Evolutionary conservation across 2,888 invertebrate species (phyloP).

Genomic region (Acanthosepion esculentum): DNA sequence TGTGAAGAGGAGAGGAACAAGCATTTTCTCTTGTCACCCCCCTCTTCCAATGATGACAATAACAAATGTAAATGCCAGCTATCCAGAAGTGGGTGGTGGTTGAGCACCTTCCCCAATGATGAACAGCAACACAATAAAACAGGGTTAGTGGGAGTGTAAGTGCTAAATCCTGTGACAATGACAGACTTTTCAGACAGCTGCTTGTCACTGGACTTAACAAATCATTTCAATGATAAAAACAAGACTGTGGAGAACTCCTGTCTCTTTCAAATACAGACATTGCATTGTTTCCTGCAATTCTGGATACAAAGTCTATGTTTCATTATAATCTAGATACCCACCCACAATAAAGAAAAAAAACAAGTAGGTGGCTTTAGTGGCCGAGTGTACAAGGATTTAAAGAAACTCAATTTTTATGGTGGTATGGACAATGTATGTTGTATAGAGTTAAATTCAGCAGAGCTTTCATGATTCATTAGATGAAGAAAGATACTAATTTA

Average conservation of each 20-base stretch:
- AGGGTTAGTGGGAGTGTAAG: background rate
- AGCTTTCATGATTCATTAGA: too few relatives aligned
- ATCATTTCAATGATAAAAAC: background rate
- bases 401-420: background rate
- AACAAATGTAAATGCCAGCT: slow-evolving; percentile 33
- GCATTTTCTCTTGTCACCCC: background rate
- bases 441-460: background rate
- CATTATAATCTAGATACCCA: background rate
- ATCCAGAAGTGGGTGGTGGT: background rate
- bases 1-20: background rate
- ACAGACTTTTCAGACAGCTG: background rate
- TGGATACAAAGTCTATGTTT: too few relatives aligned
- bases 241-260: too few relatives aligned
- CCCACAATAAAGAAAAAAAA: background rate
- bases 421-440: background rate
- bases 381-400: background rate
- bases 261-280: too few relatives aligned
- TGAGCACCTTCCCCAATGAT: slow-evolving; percentile 13
- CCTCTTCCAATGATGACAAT: background rate
- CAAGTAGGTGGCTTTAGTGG: background rate
- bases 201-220: slow-evolving; percentile 33
- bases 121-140: background rate
- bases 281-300: too few relatives aligned
- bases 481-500: too few relatives aligned
- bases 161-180: slow-evolving; percentile 17